Evolutionary conservation across 2,888 invertebrate genomes (phyloP), one percentile per base, ranked within the genome.

Genomic region (Cabera pusaria): DNA sequence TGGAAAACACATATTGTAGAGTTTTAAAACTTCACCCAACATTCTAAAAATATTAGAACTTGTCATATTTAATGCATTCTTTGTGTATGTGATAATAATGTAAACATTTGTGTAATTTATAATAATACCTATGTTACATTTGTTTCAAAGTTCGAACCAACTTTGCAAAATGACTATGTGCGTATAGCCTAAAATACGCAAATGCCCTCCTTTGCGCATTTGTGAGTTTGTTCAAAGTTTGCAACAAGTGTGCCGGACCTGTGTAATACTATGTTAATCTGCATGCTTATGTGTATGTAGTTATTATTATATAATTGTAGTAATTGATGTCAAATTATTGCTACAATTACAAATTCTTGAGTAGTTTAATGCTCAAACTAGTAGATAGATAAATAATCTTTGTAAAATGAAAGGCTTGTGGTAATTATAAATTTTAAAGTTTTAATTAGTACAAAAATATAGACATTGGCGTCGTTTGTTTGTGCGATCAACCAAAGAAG

Each of bases 401-500:
- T 67, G 64, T 80, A 63, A 75, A 72, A 65, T 54, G 54, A 73
- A 78, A 83, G 76, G 80, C 83, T 83, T 84, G 77, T 77, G 75
- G 72, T 72, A 72, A 70, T 57, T 64, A 61, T 59, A 63, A 61
- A 64, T 56, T 52, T 53, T 50, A 52, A 49, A 46, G 52, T 53
- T 48, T 50, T 45, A 45, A 45, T 48, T 45, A 48, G 47, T 40
- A 39, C 59, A 63, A 63, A 58, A 73, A 72, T 69, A 59, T 40
- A 40, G 33, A 72, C 70, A 73, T 81, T 69, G 76, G 78, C 84
- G 81, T 84, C 78, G 78, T 79, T 76, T 57, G 72, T 78, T 77
- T 74, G 68, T 84, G 80, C 73, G 67, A 75, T 81, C 64, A 79
- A 85, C 86, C 87, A 87, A 87, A 87, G 87, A 87, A 75, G 73